Conservation (phyloP, 2,888 invertebrate genomes). For the Poecilobothrus nobilitatus region DNA sequence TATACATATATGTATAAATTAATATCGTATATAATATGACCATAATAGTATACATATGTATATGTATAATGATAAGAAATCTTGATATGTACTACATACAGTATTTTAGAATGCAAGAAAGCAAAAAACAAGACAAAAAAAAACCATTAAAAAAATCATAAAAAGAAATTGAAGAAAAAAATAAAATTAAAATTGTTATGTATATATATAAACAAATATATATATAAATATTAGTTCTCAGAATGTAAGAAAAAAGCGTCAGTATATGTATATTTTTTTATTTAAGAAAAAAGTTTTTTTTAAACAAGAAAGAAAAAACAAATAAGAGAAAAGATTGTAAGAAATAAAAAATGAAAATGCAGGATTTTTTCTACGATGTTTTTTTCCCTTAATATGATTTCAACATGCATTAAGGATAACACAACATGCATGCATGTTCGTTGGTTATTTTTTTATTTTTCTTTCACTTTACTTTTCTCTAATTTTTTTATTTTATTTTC, state of each 20-base stretch:
- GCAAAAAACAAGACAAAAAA: background rate
- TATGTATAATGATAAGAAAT: too few relatives aligned
- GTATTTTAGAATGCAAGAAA: background rate
- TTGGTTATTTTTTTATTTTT: too few relatives aligned
- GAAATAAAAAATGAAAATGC: background rate
- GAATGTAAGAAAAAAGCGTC: too few relatives aligned
- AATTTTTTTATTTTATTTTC: background rate
- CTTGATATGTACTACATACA: background rate
- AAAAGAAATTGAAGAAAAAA: background rate
- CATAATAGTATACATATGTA: too few relatives aligned
- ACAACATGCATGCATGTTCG: background rate
- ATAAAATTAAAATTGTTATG: background rate
- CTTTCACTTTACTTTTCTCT: too few relatives aligned
- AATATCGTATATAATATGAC: too few relatives aligned
- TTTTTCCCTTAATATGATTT: background rate
- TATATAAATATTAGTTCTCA: too few relatives aligned
- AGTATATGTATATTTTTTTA: too few relatives aligned
- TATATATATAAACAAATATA: too few relatives aligned
- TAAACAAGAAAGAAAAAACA: background rate
- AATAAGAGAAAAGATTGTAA: background rate
- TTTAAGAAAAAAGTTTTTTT: background rate
- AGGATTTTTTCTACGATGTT: background rate
- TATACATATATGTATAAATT: too few relatives aligned
- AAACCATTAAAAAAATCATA: background rate
- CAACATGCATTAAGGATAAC: slow-evolving; percentile 1